Percentiles rank a stretch among this genome's conserved stretches.
Evolutionary conservation across 2,113 vertebrate species (phyloP).

Genomic region (Zosterops borbonicus): DNA sequence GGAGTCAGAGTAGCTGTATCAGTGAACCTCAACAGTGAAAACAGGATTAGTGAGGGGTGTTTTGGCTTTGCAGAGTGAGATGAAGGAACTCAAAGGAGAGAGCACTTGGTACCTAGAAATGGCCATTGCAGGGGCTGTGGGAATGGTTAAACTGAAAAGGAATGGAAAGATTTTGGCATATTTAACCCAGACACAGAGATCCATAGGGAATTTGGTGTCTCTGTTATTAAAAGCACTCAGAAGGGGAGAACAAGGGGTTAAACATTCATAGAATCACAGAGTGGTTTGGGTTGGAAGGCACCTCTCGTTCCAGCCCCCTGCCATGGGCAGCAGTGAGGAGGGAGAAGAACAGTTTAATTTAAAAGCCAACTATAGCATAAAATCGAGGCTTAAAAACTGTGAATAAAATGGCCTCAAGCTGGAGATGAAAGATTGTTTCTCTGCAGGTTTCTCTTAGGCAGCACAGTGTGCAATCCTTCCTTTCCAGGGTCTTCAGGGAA

Average conservation of each 20-base stretch:
- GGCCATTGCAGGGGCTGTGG: not conserved
- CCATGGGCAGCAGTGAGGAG: not conserved
- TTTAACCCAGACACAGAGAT: not conserved
- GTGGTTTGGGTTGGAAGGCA: not conserved
- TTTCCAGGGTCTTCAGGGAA: not conserved
- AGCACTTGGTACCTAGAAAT: not conserved
- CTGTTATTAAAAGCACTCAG: not conserved
- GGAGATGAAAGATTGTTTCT: not conserved
- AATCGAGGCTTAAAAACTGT: not conserved
- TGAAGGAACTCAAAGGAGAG: not conserved
- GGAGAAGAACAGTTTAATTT: not conserved
- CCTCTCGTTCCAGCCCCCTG: not conserved
- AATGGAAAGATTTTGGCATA: rapidly evolving
- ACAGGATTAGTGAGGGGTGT: not conserved
- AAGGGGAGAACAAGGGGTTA: not conserved
- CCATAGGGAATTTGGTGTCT: not conserved
- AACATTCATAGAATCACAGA: not conserved
- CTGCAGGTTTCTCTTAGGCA: not conserved
- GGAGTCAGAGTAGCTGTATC: not conserved
- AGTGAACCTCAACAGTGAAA: not conserved
- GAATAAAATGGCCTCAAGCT: not conserved
- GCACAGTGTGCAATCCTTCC: not conserved
- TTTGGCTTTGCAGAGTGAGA: not conserved
- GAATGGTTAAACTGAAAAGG: not conserved
- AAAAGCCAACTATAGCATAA: not conserved